Conservation (phyloP, 1,140 invertebrate species). For the Capitella teleta region DNA sequence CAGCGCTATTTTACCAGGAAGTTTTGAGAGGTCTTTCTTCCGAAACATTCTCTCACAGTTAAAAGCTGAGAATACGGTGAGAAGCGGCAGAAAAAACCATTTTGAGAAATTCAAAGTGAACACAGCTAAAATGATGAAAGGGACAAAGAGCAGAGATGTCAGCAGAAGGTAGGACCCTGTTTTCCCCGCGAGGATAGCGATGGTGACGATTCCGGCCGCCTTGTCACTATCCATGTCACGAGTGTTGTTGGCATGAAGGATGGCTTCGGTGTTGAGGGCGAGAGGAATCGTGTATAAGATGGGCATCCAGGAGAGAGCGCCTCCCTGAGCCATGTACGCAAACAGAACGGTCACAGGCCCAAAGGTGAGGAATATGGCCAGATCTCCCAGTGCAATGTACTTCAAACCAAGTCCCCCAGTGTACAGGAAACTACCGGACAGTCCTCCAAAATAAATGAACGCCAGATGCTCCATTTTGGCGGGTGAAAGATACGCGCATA, state of each 20-base stretch:
- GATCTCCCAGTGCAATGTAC: conserved; percentile 81
- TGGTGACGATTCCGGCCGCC: conserved; percentile 75
- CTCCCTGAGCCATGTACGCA: conserved; percentile 82
- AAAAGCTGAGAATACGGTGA: conserved; percentile 78
- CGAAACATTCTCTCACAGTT: conserved; percentile 81
- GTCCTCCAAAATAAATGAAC: conserved; percentile 83
- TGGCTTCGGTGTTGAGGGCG: conserved; percentile 86
- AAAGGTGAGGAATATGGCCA: conserved; percentile 82
- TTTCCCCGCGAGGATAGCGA: conserved; percentile 84
- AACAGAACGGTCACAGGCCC: conserved; percentile 90
- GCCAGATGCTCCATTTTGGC: conserved; percentile 88
- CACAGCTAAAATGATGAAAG: conserved; percentile 79
- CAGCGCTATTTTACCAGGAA: conserved; percentile 77
- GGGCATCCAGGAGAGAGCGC: conserved; percentile 50
- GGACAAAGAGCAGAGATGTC: conserved; percentile 77
- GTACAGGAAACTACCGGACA: conserved; percentile 66
- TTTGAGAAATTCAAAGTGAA: conserved; percentile 62
- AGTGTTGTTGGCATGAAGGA: conserved; percentile 88
- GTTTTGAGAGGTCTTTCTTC: conserved; percentile 60
- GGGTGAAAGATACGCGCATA: conserved; percentile 65
- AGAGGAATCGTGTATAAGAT: conserved; percentile 87
- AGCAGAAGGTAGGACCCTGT: conserved; percentile 83
- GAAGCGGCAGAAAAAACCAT: conserved; percentile 77
- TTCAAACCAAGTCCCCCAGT: conserved; percentile 83
- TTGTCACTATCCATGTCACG: conserved; percentile 75